Evolutionary conservation across 2,888 invertebrate genomes (phyloP).

Genomic region (Hyposoter didymator): DNA sequence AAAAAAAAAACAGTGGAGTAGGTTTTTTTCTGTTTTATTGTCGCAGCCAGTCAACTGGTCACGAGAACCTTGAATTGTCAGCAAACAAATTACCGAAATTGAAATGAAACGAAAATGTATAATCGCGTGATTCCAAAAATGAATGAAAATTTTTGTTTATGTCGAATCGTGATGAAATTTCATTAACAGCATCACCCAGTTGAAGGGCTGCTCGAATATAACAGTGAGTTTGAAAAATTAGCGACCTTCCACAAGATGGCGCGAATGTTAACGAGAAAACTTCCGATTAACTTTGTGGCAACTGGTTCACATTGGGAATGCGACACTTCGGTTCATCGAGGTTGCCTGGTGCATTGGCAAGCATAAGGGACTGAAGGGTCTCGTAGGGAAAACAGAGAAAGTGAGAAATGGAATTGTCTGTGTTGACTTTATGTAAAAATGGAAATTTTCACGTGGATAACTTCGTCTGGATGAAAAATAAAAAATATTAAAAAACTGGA

Average conservation of each 20-base stretch:
- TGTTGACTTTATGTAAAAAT: too few relatives aligned
- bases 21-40: background rate
- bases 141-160: too few relatives aligned
- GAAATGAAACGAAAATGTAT: background rate
- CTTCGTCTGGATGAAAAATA: too few relatives aligned
- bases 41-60: background rate
- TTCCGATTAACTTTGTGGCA: constrained; percentile 42
- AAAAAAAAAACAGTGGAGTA: background rate
- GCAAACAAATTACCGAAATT: background rate
- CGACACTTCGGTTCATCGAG: background rate
- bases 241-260: constrained; percentile 44
- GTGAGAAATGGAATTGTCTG: too few relatives aligned
- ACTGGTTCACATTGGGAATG: constrained; percentile 18
- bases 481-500: too few relatives aligned
- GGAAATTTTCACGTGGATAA: too few relatives aligned
- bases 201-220: background rate
- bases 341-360: background rate
- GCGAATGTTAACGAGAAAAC: constrained; percentile 63
- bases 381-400: too few relatives aligned
- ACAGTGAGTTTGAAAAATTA: background rate
- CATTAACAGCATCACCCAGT: too few relatives aligned
- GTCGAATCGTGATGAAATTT: too few relatives aligned
- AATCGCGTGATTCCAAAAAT: too few relatives aligned
- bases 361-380: background rate
- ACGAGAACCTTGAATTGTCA: background rate